Percentiles rank a stretch among this genome's conserved stretches.
phyloP scores from a whole-genome alignment of 2,113 vertebrate genomes.

The Spea bombifrons region DNA sequence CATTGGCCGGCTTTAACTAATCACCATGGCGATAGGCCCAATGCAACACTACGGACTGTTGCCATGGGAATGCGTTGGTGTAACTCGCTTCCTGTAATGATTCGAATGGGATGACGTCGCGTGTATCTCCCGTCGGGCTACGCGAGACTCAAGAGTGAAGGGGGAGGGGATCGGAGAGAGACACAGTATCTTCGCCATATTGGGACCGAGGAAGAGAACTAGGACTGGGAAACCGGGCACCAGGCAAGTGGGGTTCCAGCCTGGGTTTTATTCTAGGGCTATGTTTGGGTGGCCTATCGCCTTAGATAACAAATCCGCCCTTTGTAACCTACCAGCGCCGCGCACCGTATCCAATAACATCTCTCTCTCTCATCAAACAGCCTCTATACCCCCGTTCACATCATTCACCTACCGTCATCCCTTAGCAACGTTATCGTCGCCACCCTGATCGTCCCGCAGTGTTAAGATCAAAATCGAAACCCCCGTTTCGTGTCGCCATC shows the following conservation, averaged over 20 bases:
- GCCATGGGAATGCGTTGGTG: slow-evolving; percentile 62
- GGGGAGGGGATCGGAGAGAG: slow-evolving; percentile 2
- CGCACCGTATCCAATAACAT: too few relatives aligned
- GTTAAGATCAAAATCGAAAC: too few relatives aligned
- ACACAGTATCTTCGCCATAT: slow-evolving; percentile 56
- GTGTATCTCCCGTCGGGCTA: slow-evolving; percentile 70
- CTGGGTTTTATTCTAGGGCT: not conserved
- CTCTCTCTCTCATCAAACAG: too few relatives aligned
- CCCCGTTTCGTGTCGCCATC: too few relatives aligned
- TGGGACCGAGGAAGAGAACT: slow-evolving; percentile 45
- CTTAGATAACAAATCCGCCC: too few relatives aligned
- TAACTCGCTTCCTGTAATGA: slow-evolving; percentile 66
- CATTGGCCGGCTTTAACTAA: too few relatives aligned
- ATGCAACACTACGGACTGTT: slow-evolving; percentile 48
- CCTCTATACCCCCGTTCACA: too few relatives aligned
- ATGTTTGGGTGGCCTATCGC: too few relatives aligned
- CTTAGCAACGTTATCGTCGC: too few relatives aligned
- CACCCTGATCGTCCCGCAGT: too few relatives aligned
- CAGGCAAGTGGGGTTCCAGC: slow-evolving; percentile 40
- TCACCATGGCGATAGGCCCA: not conserved
- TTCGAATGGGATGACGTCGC: slow-evolving; percentile 72
- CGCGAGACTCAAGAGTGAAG: slow-evolving; percentile 46
- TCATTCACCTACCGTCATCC: too few relatives aligned
- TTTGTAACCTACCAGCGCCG: too few relatives aligned
- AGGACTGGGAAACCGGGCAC: slow-evolving; percentile 38